These are phyloP conservation scores for Spheniscus humboldti DNA, from an alignment of 2,797 vertebrate species.

Conservation along the genomic window DNA sequence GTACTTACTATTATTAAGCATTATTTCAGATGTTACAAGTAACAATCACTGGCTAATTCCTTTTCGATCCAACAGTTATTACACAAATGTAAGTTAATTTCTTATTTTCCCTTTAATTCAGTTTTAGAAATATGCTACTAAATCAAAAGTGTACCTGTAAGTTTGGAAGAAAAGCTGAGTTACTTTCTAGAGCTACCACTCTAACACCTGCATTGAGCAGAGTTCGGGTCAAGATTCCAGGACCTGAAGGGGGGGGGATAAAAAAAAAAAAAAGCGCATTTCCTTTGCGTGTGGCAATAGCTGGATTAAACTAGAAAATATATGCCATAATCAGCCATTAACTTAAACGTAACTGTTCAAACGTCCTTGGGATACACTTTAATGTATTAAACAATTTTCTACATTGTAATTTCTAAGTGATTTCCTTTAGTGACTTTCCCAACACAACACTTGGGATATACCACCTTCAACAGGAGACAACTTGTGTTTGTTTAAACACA, in stretches of 20 bases:
- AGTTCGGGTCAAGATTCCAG: constrained; percentile 86
- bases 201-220: constrained; percentile 85
- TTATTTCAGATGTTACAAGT: neutral
- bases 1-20: neutral
- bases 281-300: neutral
- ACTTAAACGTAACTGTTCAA: neutral
- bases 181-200: constrained; percentile 86
- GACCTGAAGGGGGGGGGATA: constrained; percentile 73
- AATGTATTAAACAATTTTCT: neutral
- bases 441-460: neutral
- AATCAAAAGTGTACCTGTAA: constrained; percentile 80
- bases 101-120: neutral
- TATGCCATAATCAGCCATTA: neutral
- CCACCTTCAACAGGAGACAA: neutral
- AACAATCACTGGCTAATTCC: neutral
- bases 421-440: neutral
- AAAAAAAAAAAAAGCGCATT: neutral
- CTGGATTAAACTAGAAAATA: neutral
- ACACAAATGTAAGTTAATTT: neutral
- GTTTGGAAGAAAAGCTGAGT: constrained; percentile 77
- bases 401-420: neutral
- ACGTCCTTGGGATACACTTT: neutral
- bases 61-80: neutral
- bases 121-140: neutral
- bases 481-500: neutral